Evolutionary conservation across 1,140 invertebrate genomes (phyloP).

Genomic region (Drosophila arizonae): DNA sequence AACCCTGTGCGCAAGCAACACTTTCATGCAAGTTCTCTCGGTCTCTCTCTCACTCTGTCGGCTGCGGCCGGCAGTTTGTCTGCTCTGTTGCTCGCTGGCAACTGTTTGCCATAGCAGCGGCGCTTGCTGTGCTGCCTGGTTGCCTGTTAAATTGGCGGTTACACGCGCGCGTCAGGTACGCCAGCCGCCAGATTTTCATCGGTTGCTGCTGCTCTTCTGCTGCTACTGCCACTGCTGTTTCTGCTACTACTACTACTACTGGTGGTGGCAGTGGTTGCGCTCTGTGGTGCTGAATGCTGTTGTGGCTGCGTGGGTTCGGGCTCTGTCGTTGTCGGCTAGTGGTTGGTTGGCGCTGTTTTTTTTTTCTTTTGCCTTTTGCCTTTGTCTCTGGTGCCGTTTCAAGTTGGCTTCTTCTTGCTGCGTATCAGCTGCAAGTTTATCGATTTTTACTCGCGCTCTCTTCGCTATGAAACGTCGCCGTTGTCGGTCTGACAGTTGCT

Average conservation of each 20-base stretch:
- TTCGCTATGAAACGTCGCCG: slow-evolving; percentile 29
- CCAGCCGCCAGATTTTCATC: slow-evolving; percentile 30
- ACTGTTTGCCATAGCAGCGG: slow-evolving; percentile 18
- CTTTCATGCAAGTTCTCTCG: background rate
- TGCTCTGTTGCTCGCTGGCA: slow-evolving; percentile 7
- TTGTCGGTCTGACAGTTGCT: slow-evolving; percentile 55
- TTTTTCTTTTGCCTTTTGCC: slow-evolving; percentile 1
- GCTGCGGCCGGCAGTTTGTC: slow-evolving; percentile 41
- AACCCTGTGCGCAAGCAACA: slow-evolving; percentile 32
- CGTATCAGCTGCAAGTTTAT: slow-evolving; percentile 60
- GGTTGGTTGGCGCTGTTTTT: slow-evolving; percentile 11
- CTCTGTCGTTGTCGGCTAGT: slow-evolving; percentile 26
- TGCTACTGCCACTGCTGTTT: background rate
- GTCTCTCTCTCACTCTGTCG: slow-evolving; percentile 13
- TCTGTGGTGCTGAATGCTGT: slow-evolving; percentile 36
- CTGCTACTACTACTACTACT: slow-evolving; percentile 10
- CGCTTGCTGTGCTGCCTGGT: slow-evolving; percentile 65
- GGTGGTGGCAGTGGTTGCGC: slow-evolving; percentile 20
- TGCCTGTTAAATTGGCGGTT: slow-evolving; percentile 83
- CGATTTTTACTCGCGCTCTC: slow-evolving; percentile 55
- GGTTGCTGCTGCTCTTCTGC: slow-evolving; percentile 9
- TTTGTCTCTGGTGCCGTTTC: slow-evolving; percentile 7
- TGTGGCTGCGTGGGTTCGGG: slow-evolving; percentile 18
- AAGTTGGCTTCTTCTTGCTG: slow-evolving; percentile 12
- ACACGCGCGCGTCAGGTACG: slow-evolving; percentile 79